These are phyloP conservation scores for Sebastes taczanowskii DNA, from an alignment of 2,797 vertebrate genomes.

Conservation along the genomic window DNA sequence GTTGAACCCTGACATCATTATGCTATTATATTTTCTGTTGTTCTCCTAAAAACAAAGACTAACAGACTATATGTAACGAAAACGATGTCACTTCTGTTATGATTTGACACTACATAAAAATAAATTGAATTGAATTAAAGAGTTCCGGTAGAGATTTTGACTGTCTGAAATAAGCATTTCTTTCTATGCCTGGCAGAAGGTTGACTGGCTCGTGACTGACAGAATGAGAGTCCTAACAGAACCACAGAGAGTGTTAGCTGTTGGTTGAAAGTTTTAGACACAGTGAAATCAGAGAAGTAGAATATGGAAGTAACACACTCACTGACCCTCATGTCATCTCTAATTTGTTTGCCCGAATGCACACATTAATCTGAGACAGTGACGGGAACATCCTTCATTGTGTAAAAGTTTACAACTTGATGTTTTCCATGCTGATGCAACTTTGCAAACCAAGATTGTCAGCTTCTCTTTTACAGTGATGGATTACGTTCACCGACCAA, in stretches of 20 bases:
- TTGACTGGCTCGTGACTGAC: slow-evolving; percentile 36
- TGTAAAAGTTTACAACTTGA: background rate
- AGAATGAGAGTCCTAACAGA: slow-evolving; percentile 31
- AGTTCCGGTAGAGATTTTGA: background rate
- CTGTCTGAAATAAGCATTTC: background rate
- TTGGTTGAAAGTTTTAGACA: background rate
- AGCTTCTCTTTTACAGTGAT: slow-evolving; percentile 22
- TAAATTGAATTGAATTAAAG: no score
- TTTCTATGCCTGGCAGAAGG: background rate
- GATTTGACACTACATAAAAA: no score
- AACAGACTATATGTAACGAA: background rate
- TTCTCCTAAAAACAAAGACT: background rate
- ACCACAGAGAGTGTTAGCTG: background rate
- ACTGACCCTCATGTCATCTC: background rate
- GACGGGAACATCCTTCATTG: background rate
- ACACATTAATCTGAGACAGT: background rate
- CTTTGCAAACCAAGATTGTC: slow-evolving; percentile 8
- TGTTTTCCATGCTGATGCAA: slow-evolving; percentile 29
- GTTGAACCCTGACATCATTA: background rate
- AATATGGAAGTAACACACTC: background rate
- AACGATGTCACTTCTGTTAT: no score
- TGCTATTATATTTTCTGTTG: background rate
- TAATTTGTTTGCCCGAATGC: slow-evolving; percentile 1
- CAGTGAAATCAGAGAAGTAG: background rate
- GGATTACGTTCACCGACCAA: slow-evolving; percentile 8